These are phyloP conservation scores for Onychomys arenicola DNA, from an alignment of 2,797 vertebrate species.

Conservation along the genomic window DNA sequence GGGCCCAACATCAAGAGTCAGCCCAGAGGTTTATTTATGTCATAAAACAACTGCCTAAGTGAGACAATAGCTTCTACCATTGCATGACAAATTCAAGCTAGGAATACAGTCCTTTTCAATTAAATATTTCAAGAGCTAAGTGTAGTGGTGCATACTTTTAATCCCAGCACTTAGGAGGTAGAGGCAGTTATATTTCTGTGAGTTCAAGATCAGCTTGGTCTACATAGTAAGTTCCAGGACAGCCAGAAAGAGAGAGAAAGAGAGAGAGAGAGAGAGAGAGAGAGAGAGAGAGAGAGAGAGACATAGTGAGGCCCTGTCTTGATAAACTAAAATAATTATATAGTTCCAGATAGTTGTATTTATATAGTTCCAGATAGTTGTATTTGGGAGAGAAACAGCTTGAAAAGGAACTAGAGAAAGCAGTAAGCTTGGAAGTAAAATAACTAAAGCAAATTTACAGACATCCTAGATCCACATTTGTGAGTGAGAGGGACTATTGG, in stretches of 20 bases:
- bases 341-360: not conserved
- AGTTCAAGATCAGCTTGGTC: not conserved
- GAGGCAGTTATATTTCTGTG: not conserved
- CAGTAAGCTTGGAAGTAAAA: not conserved
- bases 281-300: not conserved
- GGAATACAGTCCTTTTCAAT: not conserved
- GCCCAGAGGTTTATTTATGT: not conserved
- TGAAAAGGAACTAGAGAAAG: not conserved
- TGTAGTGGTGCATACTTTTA: not conserved
- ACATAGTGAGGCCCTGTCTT: not conserved
- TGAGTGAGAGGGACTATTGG: not conserved
- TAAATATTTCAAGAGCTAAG: not conserved
- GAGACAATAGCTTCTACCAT: not conserved
- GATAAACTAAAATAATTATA: too few species aligned
- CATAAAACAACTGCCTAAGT: not conserved
- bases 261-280: not conserved
- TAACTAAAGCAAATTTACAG: slow-evolving; percentile 2
- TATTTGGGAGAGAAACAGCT: not conserved
- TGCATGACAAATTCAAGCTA: not conserved
- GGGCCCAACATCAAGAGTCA: accelerated
- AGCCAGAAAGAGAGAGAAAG: not conserved
- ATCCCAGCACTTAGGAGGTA: not conserved
- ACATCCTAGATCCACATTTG: not conserved
- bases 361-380: not conserved
- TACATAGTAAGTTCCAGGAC: too few species aligned